Conservation (phyloP, 2,113 vertebrate species). For the Mohoua ochrocephala region DNA sequence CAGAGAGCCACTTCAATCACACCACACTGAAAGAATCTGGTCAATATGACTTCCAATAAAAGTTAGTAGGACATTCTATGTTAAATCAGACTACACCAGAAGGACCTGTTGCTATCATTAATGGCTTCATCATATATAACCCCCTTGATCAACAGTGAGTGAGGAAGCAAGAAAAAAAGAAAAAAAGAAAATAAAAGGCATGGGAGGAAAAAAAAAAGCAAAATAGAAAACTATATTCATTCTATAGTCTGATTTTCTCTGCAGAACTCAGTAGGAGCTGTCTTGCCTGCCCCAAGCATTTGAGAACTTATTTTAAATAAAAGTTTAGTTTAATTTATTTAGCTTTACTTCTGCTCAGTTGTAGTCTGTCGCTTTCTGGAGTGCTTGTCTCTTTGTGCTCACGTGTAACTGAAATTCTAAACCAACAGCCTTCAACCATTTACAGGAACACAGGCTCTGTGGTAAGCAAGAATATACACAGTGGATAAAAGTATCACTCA, state of each 20-base stretch:
- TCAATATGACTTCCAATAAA: not conserved
- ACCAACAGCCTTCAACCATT: not conserved
- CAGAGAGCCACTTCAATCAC: not conserved
- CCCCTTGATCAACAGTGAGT: not conserved
- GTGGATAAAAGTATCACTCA: not conserved
- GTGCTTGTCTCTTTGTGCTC: not conserved
- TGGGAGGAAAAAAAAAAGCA: not conserved
- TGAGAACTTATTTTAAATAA: not conserved
- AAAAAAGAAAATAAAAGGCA: not conserved
- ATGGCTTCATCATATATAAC: not conserved
- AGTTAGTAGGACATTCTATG: not conserved
- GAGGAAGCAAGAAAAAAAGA: not conserved
- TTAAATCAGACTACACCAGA: constrained; percentile 17
- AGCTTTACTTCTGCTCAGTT: not conserved
- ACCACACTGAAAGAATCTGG: not conserved
- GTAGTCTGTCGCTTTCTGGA: not conserved
- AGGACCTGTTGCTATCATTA: not conserved
- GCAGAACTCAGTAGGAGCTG: not conserved
- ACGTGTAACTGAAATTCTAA: not conserved
- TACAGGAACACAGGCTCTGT: not conserved
- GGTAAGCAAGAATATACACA: not conserved
- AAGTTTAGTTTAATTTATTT: not conserved
- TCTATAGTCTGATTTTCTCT: not conserved
- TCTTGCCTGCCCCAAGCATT: not conserved
- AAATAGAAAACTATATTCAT: not conserved